Base-by-base conservation (phyloP, 2,113 vertebrate species). In the Galemys pyrenaicus region DNA sequence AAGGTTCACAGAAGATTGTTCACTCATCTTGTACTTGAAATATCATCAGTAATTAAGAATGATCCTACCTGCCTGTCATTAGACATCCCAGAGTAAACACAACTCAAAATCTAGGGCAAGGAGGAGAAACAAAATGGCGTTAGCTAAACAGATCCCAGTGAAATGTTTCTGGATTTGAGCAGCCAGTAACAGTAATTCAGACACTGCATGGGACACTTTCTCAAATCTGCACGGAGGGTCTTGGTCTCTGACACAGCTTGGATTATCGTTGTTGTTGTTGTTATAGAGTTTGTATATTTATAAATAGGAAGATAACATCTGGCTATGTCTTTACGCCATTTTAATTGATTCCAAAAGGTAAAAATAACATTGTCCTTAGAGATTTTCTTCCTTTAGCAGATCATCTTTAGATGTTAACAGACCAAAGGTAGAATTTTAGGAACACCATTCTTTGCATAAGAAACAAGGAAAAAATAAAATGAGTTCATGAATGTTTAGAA, bases 21-120 rank as follows among this genome's bases (percentile, higher is more conserved):
- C 77, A 78, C 24, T 74, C 8, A 30, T 35, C 60, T 80, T 11
- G 4, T 49, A 30, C 24, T 88, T 80, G 70, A 64, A 70, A 37
- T 49, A 46, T 86, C 74, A 71, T 32, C 46, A 80, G 87, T 37
- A 94, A 54, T 87, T 70, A 89, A 65, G 71, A 46, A 60, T 87
- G 60, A 75, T 28, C 9, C 60, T 41, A 35, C 28, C 39, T 85
- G 37, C 37, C 56, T 81, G 41, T 60, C 67, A 65, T 85, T 78
- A 77, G 28, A 39, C 19, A 84, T 77, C 70, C 56, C 28, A 80
- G 54, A 86, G 26, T 35, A 80, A 75, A 87, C 46, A 70, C 4
- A 73, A 16, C 16, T 84, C 26, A 37, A 74, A 67, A 73, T 3
- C 24, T 54, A 75, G 20, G 9, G 28, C n/a, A 22, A 35, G 15